Evolutionary conservation across 92 coral and sea anemone genomes (phyloP), one percentile per base, ranked within the genome.

Genomic region (Actinostola sp.): DNA sequence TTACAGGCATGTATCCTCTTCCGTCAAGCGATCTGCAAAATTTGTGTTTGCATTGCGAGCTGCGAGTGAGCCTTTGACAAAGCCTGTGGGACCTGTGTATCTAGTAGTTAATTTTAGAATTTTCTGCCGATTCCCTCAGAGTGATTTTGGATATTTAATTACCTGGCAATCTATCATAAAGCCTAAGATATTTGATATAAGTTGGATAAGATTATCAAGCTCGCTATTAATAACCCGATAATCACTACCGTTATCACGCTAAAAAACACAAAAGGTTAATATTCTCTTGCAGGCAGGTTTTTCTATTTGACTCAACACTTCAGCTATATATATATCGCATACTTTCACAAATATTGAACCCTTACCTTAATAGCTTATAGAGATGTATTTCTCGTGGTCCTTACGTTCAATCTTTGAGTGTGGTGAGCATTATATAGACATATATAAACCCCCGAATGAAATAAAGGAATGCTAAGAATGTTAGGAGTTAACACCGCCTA

Each of bases 381-480:
- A 1, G 5, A 20, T 20, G 60, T 53, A 53, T 20, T 6, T 53
- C 32, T 53, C 60, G 13, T 53, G 26, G 39, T 57, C 32, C 15
- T 27, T 8, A n/a, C 39, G 63, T 30, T 30, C 11, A 30, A 57
- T 57, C 38, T 57, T 57, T n/a, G 57, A 67, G 13, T 48, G 24
- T 24, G 41, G 31, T 19, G 0, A 39, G 55, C 46, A 67, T 15
- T 41, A 8, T 19, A 8, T 0, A 43, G 55, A 64, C 24, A 62
- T 62, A 62, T 35, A 62, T n/a, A n/a, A n/a, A 49, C 67, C 48
- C 2, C 20, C 46, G 11, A 62, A 39, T 68, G 34, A 71, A 71
- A 71, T 13, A 17, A 28, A 51, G 60, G 49, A 53, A 57, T 71
- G 48, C 56, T 6, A 71, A 71, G 16, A 32, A 71, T 71, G 77